A percentile compares a stretch with the other conserved stretches of the same genome.
phyloP scores from a whole-genome alignment of 2,113 vertebrate genomes.

The Dromaius novaehollandiae region DNA sequence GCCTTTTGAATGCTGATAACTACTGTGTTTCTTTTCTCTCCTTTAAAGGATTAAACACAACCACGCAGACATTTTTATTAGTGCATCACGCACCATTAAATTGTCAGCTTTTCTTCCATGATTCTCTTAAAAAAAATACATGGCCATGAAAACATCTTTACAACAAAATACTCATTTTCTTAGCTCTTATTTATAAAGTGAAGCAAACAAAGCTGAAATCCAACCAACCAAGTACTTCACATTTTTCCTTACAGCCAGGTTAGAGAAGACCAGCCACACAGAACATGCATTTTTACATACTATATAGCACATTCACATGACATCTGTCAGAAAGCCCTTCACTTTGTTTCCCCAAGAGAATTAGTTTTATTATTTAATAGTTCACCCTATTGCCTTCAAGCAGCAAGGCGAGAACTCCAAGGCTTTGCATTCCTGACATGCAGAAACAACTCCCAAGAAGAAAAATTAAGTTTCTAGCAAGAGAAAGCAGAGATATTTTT shows the following conservation, averaged over 20 bases:
- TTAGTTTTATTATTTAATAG: neutral
- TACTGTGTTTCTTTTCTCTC: neutral
- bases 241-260: neutral
- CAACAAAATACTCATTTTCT: neutral
- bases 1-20: conserved; percentile 60
- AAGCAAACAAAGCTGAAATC: neutral
- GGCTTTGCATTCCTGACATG: fast-evolving
- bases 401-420: neutral
- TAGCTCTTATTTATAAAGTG: neutral
- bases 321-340: neutral
- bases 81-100: neutral
- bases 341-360: neutral
- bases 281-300: neutral
- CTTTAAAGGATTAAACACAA: conserved; percentile 46
- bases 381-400: neutral
- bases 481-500: neutral
- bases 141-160: neutral
- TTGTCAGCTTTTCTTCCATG: neutral
- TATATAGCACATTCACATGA: fast-evolving
- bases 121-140: neutral
- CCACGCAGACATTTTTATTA: conserved; percentile 24
- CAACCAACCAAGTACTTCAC: fast-evolving
- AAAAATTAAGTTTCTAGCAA: neutral
- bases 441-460: neutral
- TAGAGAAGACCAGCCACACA: neutral